Evolutionary conservation across 2,797 vertebrate genomes (phyloP), one percentile per base, ranked within the genome.

Genomic region (Helostoma temminkii): DNA sequence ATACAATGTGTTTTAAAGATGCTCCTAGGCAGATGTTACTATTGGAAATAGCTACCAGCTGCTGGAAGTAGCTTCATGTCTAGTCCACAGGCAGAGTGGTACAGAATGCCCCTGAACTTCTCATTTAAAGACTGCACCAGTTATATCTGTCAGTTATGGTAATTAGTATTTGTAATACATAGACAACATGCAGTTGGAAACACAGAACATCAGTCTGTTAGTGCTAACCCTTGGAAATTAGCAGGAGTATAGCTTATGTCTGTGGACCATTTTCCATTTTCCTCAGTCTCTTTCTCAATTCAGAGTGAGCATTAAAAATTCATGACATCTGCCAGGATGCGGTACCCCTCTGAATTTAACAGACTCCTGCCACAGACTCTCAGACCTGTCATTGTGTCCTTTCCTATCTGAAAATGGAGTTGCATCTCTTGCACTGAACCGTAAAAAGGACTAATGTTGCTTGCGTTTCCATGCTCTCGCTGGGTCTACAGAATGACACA

Each of bases 281-380:
- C 58, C 45, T 57, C 39, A n/a, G 46, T 61, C 56, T 69, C 73
- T 78, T 71, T 62, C 25, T 37, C 28, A 58, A 24, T 69, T 77
- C 49, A 52, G 64, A 59, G 45, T 41, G 50, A 66, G 26, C 67
- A 83, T 88, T 55, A 83, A 88, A 76, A 71, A 86, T 85, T 71
- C 73, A 72, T 86, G 70, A 71, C 57, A 64, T 72, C 65, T 81
- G 73, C 74, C 83, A 70, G 83, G 10, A 78, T 62, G 71, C 61
- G 71, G 71, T 75, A 64, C 43, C 66, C 61, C 59, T 76, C 71
- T 74, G 73, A 78, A 71, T 78, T 55, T 46, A 75, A 80, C 74
- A 77, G 78, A 55, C 76, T 82, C 74, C 78, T 74, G 80, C 71
- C 77, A 43, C 60, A 68, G 80, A 65, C 74, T 80, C 7, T 1